Percentiles rank a stretch among this genome's conserved stretches.
Evolutionary conservation across 2,888 invertebrate genomes (phyloP).

Genomic region (Caenorhabditis wallacei): DNA sequence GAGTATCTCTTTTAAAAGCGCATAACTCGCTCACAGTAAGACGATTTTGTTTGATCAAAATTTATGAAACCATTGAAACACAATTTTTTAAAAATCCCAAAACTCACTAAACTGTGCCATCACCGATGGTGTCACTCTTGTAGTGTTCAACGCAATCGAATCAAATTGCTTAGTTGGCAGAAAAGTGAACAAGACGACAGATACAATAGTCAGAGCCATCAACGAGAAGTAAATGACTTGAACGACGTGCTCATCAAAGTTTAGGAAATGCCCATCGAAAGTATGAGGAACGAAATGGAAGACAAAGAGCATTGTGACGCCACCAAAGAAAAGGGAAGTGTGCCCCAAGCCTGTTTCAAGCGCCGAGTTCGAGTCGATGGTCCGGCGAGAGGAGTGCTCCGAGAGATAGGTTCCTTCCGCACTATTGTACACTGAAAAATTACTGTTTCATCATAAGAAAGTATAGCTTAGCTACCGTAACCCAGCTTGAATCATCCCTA

Average conservation of each 20-base stretch:
- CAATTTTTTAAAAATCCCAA: not conserved
- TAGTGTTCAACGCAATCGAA: slow-evolving; percentile 58
- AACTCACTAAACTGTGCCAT: slow-evolving; percentile 52
- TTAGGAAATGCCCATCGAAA: slow-evolving; percentile 58
- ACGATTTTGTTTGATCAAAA: too few species aligned
- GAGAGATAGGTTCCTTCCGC: slow-evolving; percentile 69
- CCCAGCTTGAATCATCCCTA: too few species aligned
- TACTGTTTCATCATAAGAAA: too few species aligned
- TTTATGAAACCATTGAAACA: too few species aligned
- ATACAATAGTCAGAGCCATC: slow-evolving; percentile 54
- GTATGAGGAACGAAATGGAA: slow-evolving; percentile 64
- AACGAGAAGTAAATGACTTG: slow-evolving; percentile 65
- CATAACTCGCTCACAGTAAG: too few species aligned
- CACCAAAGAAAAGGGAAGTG: slow-evolving; percentile 59
- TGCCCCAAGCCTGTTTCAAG: slow-evolving; percentile 67
- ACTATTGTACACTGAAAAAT: slow-evolving; percentile 65
- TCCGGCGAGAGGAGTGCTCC: slow-evolving; percentile 66
- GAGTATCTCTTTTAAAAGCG: too few species aligned
- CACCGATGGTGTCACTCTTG: slow-evolving; percentile 45
- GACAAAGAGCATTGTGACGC: slow-evolving; percentile 61
- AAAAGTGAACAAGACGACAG: slow-evolving; percentile 58
- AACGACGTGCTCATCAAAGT: slow-evolving; percentile 61
- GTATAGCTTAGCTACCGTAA: too few species aligned
- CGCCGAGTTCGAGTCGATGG: slow-evolving; percentile 64
- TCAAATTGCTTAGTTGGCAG: slow-evolving; percentile 67